Base-by-base conservation (phyloP, 2,888 invertebrate species). In the Rhogogaster chlorosoma region DNA sequence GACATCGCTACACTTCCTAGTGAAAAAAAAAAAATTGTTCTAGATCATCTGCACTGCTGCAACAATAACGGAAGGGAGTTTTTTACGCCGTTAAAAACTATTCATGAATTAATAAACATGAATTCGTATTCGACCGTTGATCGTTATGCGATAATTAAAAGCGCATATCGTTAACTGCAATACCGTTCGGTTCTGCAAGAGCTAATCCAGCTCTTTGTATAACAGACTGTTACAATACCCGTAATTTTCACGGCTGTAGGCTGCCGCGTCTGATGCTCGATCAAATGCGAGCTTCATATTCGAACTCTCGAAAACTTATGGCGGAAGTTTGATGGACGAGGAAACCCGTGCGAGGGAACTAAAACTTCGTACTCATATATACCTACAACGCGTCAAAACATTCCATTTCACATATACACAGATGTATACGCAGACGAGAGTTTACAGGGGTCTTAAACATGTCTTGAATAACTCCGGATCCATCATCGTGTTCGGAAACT, bases 261-360 rank as follows among this genome's bases (percentile, higher is more conserved):
- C 12, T 5, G 18, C 32, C 18, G 42, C 36, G 38, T 7, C 18
- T 4, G 38, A 38, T 42, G 12, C 42, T 38, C 73, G 42, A 38
- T 73, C 73, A 42, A 73, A 42, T 18, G n/a, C 10, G 22, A 26
- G 38, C 42, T 45, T 42, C 9, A 73, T 73, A 67, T 71, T 71
- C 4, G 73, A 38, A 42, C 73, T 15, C 73, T 73, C 73, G 12
- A 26, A 22, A 73, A 73, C 73, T 73, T 73, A 42, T 42, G 73
- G 22, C 73, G 26, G 2, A 73, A 73, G 42, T 73, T 73, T 73
- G 73, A 73, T 73, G 10, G 73, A 73, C 73, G 73, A 73, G 73
- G 26, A 73, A 67, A 32, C 67, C 26, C 10, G 73, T 22, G 38
- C 18, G 10, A 4, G 22, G 3, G 12, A 45, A 45, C 38, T 42